Conservation (phyloP, 2,113 vertebrate species). For the Synchiropus splendidus region DNA sequence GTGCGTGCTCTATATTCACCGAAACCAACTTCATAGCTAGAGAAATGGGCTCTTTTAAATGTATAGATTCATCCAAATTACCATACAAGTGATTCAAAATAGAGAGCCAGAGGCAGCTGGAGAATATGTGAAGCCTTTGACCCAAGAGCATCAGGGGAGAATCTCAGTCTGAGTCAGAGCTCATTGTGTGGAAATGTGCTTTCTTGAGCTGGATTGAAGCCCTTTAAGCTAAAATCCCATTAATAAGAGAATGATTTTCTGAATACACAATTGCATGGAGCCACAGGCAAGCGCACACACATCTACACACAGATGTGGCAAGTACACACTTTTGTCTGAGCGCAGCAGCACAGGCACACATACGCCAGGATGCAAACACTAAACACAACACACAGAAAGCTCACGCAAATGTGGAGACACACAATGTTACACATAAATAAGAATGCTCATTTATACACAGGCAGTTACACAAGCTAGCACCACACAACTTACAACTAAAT, state of each 20-base stretch:
- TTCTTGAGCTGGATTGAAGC: constrained; percentile 6
- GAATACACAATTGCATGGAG: constrained; percentile 14
- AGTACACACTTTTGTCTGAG: neutral
- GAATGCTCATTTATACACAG: too few relatives aligned
- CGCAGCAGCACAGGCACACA: neutral
- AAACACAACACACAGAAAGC: constrained; percentile 10
- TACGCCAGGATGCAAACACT: constrained; percentile 1
- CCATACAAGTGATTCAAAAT: constrained; percentile 54
- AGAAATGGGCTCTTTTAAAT: constrained; percentile 63
- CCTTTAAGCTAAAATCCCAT: constrained; percentile 20
- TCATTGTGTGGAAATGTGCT: constrained; percentile 7
- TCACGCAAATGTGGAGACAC: too few relatives aligned
- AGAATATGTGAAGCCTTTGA: constrained; percentile 38
- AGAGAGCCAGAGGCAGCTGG: constrained; percentile 20
- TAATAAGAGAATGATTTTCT: constrained; percentile 25
- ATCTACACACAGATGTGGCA: neutral
- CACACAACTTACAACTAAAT: too few relatives aligned
- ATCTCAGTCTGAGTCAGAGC: constrained; percentile 20
- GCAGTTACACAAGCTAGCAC: too few relatives aligned
- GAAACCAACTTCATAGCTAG: constrained; percentile 23
- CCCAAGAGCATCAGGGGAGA: constrained; percentile 23
- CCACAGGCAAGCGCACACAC: constrained; percentile 12
- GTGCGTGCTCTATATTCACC: constrained; percentile 30
- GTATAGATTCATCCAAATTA: constrained; percentile 59
- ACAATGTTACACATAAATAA: too few relatives aligned